Percentiles rank a stretch among this genome's conserved stretches.
Conservation (phyloP, 2,113 vertebrate genomes). For the Dasyornis broadbenti region DNA sequence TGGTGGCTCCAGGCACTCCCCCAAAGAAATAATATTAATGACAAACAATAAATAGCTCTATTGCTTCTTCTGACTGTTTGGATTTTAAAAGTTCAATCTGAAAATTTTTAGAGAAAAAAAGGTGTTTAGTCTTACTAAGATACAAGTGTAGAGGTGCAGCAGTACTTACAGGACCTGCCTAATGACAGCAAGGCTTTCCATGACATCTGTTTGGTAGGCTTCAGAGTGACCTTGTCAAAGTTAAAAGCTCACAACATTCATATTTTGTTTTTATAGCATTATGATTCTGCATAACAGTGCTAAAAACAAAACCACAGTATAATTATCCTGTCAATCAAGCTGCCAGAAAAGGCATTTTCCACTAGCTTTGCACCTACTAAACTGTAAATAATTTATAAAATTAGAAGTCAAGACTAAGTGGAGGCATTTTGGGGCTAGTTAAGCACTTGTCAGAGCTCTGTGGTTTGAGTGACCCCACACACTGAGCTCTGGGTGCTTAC, state of each 20-base stretch:
- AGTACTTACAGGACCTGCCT: conserved; percentile 43
- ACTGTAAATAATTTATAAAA: conserved; percentile 80
- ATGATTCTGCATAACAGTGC: conserved; percentile 74
- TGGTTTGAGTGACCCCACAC: conserved; percentile 39
- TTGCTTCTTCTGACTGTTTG: background rate
- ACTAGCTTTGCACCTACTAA: conserved; percentile 73
- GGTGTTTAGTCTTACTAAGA: background rate
- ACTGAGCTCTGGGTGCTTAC: conserved; percentile 27
- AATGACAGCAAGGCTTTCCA: conserved; percentile 60
- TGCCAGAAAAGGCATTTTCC: conserved; percentile 73
- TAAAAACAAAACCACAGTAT: conserved; percentile 76
- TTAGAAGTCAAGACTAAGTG: conserved; percentile 75
- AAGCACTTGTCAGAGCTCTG: conserved; percentile 62
- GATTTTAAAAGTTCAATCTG: background rate
- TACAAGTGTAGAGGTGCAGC: conserved; percentile 29
- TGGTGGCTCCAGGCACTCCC: background rate
- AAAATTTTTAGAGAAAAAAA: background rate
- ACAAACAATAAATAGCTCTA: background rate
- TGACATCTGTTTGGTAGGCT: conserved; percentile 60
- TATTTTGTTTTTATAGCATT: conserved; percentile 74
- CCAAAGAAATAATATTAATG: background rate
- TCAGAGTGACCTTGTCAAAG: conserved; percentile 78
- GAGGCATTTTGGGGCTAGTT: conserved; percentile 70
- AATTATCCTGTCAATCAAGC: conserved; percentile 78
- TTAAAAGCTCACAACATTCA: conserved; percentile 77